Percentiles rank a stretch among this genome's conserved stretches.
These are phyloP conservation scores for Luperina testacea DNA, from an alignment of 2,888 invertebrate species.

Conservation along the genomic window DNA sequence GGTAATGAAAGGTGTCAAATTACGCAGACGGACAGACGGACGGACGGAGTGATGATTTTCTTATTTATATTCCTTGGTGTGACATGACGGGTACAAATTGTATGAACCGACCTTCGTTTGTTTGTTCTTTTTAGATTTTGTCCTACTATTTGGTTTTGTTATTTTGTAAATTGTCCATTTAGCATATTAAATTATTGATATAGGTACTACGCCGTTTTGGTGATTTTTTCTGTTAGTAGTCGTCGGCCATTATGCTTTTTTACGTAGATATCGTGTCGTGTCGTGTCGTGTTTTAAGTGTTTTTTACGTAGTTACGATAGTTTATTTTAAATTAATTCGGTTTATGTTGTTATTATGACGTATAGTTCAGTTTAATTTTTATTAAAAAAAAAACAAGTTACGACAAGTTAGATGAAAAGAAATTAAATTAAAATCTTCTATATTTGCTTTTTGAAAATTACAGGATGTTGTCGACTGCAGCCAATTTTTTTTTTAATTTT, in stretches of 20 bases:
- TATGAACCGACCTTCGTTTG: slow-evolving; percentile 77
- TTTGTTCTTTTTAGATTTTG: slow-evolving; percentile 72
- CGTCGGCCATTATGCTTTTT: background rate
- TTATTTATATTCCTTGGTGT: slow-evolving; percentile 76
- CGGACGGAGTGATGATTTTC: slow-evolving; percentile 83
- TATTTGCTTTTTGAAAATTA: no score
- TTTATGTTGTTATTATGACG: background rate
- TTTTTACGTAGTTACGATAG: no score
- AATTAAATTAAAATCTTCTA: no score
- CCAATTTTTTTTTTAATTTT: no score
- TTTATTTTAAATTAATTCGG: background rate
- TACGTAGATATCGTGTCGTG: no score
- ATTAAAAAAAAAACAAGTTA: background rate
- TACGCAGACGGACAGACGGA: slow-evolving; percentile 82
- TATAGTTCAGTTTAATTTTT: background rate
- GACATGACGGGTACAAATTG: slow-evolving; percentile 78
- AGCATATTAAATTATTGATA: slow-evolving; percentile 14
- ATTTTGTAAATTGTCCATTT: slow-evolving; percentile 54
- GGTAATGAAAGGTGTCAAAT: slow-evolving; percentile 90
- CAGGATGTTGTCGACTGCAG: no score
- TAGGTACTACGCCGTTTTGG: background rate
- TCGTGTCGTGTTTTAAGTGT: no score
- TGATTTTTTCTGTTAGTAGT: background rate
- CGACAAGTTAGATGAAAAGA: no score
- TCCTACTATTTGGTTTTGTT: slow-evolving; percentile 63